Base-by-base conservation (phyloP, 2,113 vertebrate species). In the Gymnorhina tibicen region DNA sequence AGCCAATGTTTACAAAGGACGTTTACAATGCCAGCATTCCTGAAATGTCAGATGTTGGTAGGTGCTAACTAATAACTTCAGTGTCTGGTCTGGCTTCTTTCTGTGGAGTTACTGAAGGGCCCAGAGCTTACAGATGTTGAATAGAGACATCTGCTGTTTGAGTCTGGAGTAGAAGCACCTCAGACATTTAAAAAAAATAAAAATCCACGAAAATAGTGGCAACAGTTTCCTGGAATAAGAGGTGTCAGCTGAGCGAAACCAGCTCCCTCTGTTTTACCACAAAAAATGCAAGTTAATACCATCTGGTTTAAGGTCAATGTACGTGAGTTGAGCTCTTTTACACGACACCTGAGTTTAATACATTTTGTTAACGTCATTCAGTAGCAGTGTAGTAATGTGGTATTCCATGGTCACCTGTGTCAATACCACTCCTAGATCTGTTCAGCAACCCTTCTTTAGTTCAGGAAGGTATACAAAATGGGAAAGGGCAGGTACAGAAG, bases 11-110 rank as follows among this genome's bases (percentile, higher is more conserved):
- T 98, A 99, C 99, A 94, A 98, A 98, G 97, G 99, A 99, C 2
- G 90, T 98, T 46, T 99, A 99, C 97, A 97, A 98, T 21, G 99
- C 99, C 93, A 97, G 97, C 6, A 99, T 99, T 68, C 99, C 99
- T 0, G 99, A 99, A 96, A 99, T 99, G 99, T 98, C 99, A 24
- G 99, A 99, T 66, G 98, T 99, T 3, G 99, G 99, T 99, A 96
- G 97, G 99, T 98, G 92, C 56, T 94, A 66, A 53, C 60, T 73
- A 87, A 59, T 53, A 85, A 78, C 24, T 95, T 85, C 69, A 70
- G 20, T 92, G 39, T 72, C 72, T 70, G 44, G 12, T 91, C 49
- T 62, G 56, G 13, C 17, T 64, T 78, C 32, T 69, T 90, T 55
- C 35, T 4, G 0, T 47, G 47, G 58, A 81, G 23, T n/a, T 76